These are phyloP conservation scores for Scaeva pyrastri DNA, from an alignment of 2,888 invertebrate genomes.

Conservation along the genomic window DNA sequence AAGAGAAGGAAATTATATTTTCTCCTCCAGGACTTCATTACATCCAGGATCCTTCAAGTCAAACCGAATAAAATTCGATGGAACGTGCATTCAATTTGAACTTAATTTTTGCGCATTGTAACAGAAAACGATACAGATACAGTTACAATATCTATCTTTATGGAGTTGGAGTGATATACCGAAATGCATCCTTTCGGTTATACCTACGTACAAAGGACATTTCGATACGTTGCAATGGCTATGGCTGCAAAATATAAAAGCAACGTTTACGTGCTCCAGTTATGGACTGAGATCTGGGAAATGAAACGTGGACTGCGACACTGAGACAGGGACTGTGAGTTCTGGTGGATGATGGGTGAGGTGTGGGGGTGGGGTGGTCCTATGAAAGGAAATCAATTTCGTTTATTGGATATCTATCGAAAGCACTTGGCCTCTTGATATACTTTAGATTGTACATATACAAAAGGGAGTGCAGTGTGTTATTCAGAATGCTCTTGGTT, in stretches of 20 bases:
- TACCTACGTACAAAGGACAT: conserved; percentile 6
- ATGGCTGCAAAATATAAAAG: conserved; percentile 18
- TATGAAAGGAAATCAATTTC: conserved; percentile 70
- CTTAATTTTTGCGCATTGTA: conserved; percentile 63
- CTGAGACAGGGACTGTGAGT: not conserved
- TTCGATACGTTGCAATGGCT: not conserved
- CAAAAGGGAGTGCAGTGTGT: conserved; percentile 48
- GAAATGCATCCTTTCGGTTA: conserved; percentile 12
- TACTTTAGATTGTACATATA: conserved; percentile 42
- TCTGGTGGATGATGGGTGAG: not conserved
- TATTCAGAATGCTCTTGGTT: conserved; percentile 29
- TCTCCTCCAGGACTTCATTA: conserved; percentile 58
- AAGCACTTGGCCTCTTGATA: conserved; percentile 67
- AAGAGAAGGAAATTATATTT: conserved; percentile 65
- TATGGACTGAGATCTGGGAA: not conserved
- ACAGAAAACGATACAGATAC: conserved; percentile 42
- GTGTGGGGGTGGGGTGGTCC: too few relatives aligned
- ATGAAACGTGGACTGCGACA: too few relatives aligned
- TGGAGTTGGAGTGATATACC: conserved; percentile 24
- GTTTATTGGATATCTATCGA: conserved; percentile 72
- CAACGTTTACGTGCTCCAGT: conserved; percentile 19
- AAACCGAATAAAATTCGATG: conserved; percentile 20
- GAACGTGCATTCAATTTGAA: conserved; percentile 58
- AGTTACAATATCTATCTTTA: not conserved
- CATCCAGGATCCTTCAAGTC: conserved; percentile 38